Evolutionary conservation across 2,888 invertebrate species (phyloP).

Genomic region (Idaea dimidiata): DNA sequence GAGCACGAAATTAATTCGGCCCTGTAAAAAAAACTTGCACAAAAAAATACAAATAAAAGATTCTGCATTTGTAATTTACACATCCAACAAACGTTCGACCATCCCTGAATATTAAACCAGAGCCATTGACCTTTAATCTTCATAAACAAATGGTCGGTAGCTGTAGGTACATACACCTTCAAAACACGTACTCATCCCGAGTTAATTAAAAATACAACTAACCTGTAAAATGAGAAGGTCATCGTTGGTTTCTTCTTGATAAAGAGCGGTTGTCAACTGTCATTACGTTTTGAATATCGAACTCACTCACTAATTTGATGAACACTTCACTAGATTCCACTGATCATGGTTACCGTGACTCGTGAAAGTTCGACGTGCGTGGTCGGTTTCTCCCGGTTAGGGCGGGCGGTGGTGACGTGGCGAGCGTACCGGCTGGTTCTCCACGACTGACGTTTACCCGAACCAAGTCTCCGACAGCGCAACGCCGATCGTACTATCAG

Average conservation of each 20-base stretch:
- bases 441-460: constrained; percentile 57
- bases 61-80: background rate
- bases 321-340: constrained; percentile 33
- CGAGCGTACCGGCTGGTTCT: constrained; percentile 56
- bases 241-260: constrained; percentile 61
- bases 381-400: constrained; percentile 1
- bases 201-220: constrained; percentile 70
- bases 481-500: constrained; percentile 41
- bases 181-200: constrained; percentile 35
- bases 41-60: background rate
- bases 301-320: constrained; percentile 43
- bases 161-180: background rate
- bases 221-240: constrained; percentile 71
- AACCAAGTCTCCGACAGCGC: constrained; percentile 55
- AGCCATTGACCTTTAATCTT: constrained; percentile 19
- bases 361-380: constrained; percentile 31
- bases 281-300: constrained; percentile 44
- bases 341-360: background rate
- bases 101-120: background rate
- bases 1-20: constrained; percentile 21
- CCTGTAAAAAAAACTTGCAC: constrained; percentile 8
- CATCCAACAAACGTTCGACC: background rate
- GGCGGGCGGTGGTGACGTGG: constrained; percentile 46
- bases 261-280: constrained; percentile 43
- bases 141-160: constrained; percentile 24